Evolutionary conservation across 1,140 invertebrate genomes (phyloP), one percentile per base, ranked within the genome.

Genomic region (Leptinotarsa defecta): DNA sequence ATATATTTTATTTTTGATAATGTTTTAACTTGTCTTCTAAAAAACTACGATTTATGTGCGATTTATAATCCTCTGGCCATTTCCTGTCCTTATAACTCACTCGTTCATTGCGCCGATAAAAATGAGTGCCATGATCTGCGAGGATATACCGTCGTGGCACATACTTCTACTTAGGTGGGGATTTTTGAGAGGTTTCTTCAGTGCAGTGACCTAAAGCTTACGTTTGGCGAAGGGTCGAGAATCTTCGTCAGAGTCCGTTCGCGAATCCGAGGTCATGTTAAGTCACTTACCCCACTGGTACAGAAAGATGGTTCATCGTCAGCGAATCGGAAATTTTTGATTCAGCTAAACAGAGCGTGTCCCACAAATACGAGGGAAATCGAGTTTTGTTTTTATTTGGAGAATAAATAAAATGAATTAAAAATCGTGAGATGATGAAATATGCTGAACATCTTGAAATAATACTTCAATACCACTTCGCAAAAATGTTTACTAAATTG

Each of bases 281-380:
- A 76, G 71, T 76, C 70, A 76, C 75, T 72, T 72, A 76, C 75
- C 75, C 75, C 75, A 69, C 62, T 57, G 52, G 52, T 57, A 57
- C 52, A 57, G 52, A 57, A 57, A 57, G 52, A 57, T 57, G 52
- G 17, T 57, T 57, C 52, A 57, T 17, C 52, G 52, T 57, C n/a
- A 57, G 15, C n/a, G 52, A 57, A 57, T 17, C 52, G 52, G 17
- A 57, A 57, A 57, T n/a, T 57, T 57, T 57, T 57, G 52, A 43
- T 19, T 13, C 52, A 19, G 13, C 6, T 57, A 15, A 57, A 57
- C 52, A 57, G 52, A 57, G 52, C 52, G n/a, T 57, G 52, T 57
- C 52, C 52, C 52, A 57, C 52, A 57, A 57, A 57, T 57, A 57
- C 52, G 52, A 57, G 52, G 52, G 52, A 57, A 57, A 57, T 57